These are phyloP conservation scores for Subacronicta megacephala DNA, from an alignment of 2,888 invertebrate genomes.

Conservation along the genomic window DNA sequence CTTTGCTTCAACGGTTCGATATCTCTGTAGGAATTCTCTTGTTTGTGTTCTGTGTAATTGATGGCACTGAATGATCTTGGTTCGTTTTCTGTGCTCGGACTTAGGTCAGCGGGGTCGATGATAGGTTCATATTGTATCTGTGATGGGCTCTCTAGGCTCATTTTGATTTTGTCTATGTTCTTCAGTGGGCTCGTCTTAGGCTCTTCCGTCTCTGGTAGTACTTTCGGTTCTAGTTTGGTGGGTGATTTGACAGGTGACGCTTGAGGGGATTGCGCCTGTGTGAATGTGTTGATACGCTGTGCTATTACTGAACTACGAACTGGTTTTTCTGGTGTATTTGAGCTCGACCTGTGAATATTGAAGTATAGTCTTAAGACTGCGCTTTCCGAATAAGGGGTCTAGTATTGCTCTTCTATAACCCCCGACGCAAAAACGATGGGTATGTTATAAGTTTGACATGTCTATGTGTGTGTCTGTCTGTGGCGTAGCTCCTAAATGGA, in stretches of 20 bases:
- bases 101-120: constrained; percentile 82
- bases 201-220: constrained; percentile 62
- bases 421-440: no score
- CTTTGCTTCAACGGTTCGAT: constrained; percentile 75
- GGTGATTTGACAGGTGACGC: constrained; percentile 66
- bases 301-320: constrained; percentile 91
- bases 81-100: constrained; percentile 81
- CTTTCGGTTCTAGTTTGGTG: constrained; percentile 60
- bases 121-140: constrained; percentile 87
- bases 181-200: constrained; percentile 80
- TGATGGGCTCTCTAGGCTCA: constrained; percentile 85
- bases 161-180: constrained; percentile 87
- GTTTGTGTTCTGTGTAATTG: constrained; percentile 68
- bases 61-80: constrained; percentile 81
- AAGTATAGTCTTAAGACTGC: no score
- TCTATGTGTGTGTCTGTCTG: no score
- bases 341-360: constrained; percentile 69
- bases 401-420: no score
- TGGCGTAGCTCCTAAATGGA: no score
- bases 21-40: constrained; percentile 71
- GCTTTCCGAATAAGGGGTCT: no score
- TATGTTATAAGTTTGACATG: no score
- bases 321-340: constrained; percentile 90
- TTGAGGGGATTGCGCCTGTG: constrained; percentile 65
- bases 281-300: constrained; percentile 90